A percentile compares a stretch with the other conserved stretches of the same genome.
phyloP scores from a whole-genome alignment of 2,797 vertebrate genomes.

The Hydrolagus colliei region DNA sequence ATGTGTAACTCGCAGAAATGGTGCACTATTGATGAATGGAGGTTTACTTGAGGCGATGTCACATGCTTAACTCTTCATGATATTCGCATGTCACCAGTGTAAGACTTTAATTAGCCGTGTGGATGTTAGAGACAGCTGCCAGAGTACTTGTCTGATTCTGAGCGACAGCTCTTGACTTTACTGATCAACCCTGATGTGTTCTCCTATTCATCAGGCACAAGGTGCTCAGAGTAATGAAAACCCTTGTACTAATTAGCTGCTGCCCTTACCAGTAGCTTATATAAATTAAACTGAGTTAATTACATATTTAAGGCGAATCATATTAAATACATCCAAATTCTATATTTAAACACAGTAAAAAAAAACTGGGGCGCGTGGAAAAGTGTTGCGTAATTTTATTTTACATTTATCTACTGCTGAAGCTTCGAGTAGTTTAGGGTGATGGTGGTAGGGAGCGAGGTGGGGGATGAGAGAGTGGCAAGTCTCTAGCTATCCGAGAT shows the following conservation, averaged over 20 bases:
- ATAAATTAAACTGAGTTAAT: slow-evolving; percentile 26
- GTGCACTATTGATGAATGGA: slow-evolving; percentile 26
- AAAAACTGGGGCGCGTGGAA: neutral
- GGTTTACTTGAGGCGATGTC: slow-evolving; percentile 29
- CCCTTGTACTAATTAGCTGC: slow-evolving; percentile 14
- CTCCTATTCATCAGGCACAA: slow-evolving; percentile 12
- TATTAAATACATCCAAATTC: slow-evolving; percentile 12
- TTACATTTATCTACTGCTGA: neutral
- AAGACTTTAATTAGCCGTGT: slow-evolving; percentile 25
- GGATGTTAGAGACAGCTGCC: slow-evolving; percentile 27
- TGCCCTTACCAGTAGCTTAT: neutral
- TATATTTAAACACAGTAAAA: neutral
- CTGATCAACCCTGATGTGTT: slow-evolving; percentile 22
- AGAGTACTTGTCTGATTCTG: slow-evolving; percentile 22
- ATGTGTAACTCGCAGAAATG: slow-evolving; percentile 17
- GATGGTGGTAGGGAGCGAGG: too few relatives aligned
- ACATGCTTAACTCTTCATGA: slow-evolving; percentile 25
- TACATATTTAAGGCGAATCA: neutral
- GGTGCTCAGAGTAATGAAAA: slow-evolving; percentile 21
- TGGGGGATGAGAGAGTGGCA: neutral
- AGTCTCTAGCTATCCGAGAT: neutral
- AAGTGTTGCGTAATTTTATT: neutral
- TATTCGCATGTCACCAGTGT: slow-evolving; percentile 18
- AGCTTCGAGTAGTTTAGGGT: neutral
- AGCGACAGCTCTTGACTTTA: slow-evolving; percentile 25